phyloP scores from a whole-genome alignment of 2,888 invertebrate species.

The Phortica okadai region DNA sequence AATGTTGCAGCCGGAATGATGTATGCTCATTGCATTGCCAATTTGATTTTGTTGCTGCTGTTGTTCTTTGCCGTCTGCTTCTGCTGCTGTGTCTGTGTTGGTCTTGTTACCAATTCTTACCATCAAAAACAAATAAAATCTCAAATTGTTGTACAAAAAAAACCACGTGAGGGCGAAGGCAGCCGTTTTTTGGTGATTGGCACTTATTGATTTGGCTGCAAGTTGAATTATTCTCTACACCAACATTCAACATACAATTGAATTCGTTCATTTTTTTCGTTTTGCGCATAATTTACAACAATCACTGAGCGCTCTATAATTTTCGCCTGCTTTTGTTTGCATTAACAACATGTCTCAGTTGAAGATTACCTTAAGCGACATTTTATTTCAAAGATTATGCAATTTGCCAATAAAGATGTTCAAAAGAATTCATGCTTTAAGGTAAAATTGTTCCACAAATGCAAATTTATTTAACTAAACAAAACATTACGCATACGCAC shows the following conservation, averaged over 20 bases:
- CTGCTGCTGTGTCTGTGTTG: conserved; percentile 40
- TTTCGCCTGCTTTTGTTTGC: no score
- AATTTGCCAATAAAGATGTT: no score
- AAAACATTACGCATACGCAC: conserved; percentile 59
- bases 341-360: no score
- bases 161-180: conserved; percentile 51
- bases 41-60: conserved; percentile 48
- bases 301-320: no score
- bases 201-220: conserved; percentile 52
- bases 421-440: no score
- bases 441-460: no score
- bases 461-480: no score
- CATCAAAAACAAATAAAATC: conserved; percentile 68
- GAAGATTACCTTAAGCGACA: no score
- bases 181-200: conserved; percentile 65
- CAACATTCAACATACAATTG: not conserved
- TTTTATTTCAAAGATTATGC: no score
- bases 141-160: conserved; percentile 65
- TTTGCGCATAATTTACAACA: not conserved
- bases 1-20: conserved; percentile 52
- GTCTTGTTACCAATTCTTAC: no score
- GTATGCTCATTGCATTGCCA: conserved; percentile 61
- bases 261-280: no score
- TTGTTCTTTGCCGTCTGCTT: conserved; percentile 33
- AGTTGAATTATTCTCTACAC: not conserved